Evolutionary conservation across 2,113 vertebrate species (phyloP).

Genomic region (Hippopotamus amphibius): DNA sequence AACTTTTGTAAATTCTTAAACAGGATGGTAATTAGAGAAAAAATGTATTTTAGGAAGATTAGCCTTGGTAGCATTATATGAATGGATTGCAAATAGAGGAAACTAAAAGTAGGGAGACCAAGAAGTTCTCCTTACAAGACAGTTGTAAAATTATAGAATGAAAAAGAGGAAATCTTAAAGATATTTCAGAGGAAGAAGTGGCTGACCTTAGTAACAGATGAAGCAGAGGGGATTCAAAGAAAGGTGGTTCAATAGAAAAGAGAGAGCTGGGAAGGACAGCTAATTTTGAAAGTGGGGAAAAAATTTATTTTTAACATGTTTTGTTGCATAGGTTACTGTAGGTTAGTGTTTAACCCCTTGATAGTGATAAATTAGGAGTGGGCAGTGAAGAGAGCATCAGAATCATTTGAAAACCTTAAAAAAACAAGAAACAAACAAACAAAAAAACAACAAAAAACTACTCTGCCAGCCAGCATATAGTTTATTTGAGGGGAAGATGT

Average conservation of each 20-base stretch:
- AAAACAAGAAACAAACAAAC: not conserved
- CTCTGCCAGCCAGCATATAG: not conserved
- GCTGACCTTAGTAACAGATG: not conserved
- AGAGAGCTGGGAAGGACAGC: not conserved
- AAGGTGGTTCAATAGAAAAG: conserved; percentile 3
- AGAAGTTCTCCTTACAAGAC: not conserved
- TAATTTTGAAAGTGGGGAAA: not conserved
- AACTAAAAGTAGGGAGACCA: conserved; percentile 27
- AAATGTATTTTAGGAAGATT: conserved; percentile 11
- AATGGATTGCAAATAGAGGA: conserved; percentile 6
- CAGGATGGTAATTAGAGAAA: not conserved
- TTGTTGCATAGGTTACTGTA: not conserved
- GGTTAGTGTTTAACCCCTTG: not conserved
- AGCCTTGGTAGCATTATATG: conserved; percentile 14
- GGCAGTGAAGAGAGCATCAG: not conserved
- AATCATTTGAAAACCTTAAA: not conserved
- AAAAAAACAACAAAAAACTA: not conserved
- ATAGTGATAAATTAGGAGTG: conserved; percentile 43
- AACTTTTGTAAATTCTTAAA: not conserved
- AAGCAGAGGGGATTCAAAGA: not conserved
- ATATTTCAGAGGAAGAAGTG: conserved; percentile 18
- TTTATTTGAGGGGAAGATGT: not conserved
- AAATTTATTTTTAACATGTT: not conserved
- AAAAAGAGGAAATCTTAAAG: conserved; percentile 19
- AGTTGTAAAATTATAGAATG: not conserved